Conservation (phyloP, 2,797 vertebrate genomes). For the Acrossocheilus wenchowensis region DNA sequence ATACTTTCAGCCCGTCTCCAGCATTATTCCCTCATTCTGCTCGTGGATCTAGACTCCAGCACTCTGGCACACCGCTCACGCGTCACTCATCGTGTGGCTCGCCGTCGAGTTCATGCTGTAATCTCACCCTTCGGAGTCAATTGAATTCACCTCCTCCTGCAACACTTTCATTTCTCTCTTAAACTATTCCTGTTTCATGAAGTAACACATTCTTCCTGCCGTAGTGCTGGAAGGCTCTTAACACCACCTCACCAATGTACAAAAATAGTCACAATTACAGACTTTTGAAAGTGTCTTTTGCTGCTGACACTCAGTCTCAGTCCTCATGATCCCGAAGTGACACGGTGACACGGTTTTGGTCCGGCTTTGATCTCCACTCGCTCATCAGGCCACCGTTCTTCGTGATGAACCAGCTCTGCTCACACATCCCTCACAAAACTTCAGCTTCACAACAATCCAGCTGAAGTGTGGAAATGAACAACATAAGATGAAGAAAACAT, state of each 20-base stretch:
- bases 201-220: slow-evolving; percentile 60
- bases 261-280: slow-evolving; percentile 41
- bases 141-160: slow-evolving; percentile 60
- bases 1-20: neutral
- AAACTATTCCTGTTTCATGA: slow-evolving; percentile 58
- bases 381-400: neutral
- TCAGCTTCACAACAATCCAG: slow-evolving; percentile 75
- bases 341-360: slow-evolving; percentile 7
- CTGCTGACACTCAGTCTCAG: slow-evolving; percentile 55
- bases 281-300: slow-evolving; percentile 30
- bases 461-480: slow-evolving; percentile 74
- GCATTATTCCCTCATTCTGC: neutral
- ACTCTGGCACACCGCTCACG: slow-evolving; percentile 70
- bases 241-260: slow-evolving; percentile 33
- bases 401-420: slow-evolving; percentile 63
- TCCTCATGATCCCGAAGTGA: slow-evolving; percentile 51
- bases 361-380: neutral
- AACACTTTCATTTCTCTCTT: slow-evolving; percentile 62
- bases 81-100: slow-evolving; percentile 63
- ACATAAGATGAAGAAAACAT: slow-evolving; percentile 65
- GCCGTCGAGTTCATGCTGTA: slow-evolving; percentile 68
- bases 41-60: slow-evolving; percentile 23
- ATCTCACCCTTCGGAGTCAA: slow-evolving; percentile 66
- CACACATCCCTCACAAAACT: slow-evolving; percentile 68
- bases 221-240: slow-evolving; percentile 49